A percentile compares a stretch with the other conserved stretches of the same genome.
Evolutionary conservation across 2,888 invertebrate genomes (phyloP).

Genomic region (Calephelis perditalis): DNA sequence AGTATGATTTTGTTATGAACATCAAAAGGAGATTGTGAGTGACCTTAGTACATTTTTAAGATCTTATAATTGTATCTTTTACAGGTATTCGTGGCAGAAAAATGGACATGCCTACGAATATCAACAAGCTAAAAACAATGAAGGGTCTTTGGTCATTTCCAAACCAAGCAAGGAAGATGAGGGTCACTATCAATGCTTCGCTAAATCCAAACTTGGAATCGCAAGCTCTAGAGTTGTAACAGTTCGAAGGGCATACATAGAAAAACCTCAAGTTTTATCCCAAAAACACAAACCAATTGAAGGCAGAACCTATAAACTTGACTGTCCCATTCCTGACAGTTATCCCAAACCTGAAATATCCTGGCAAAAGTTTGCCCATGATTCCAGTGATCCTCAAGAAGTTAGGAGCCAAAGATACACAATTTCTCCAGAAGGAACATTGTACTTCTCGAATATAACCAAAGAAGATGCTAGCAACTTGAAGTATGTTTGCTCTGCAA

Average conservation of each 20-base stretch:
- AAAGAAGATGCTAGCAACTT: conserved; percentile 39
- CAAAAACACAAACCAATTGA: conserved; percentile 46
- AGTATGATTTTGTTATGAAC: background rate
- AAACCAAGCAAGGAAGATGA: conserved; percentile 45
- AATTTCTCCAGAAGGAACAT: conserved; percentile 46
- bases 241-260: conserved; percentile 43
- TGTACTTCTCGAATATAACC: conserved; percentile 55
- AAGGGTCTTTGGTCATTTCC: conserved; percentile 48
- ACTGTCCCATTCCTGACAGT: conserved; percentile 46
- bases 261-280: conserved; percentile 34
- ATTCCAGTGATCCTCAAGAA: conserved; percentile 35
- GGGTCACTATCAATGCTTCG: conserved; percentile 54
- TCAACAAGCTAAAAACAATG: conserved; percentile 39
- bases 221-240: conserved; percentile 45
- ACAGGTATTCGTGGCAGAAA: conserved; percentile 55
- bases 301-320: conserved; percentile 51
- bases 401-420: conserved; percentile 44
- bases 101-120: conserved; percentile 37
- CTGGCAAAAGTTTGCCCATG: conserved; percentile 39
- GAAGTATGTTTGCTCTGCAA: conserved; percentile 55
- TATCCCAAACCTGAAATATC: conserved; percentile 53
- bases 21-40: background rate
- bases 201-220: conserved; percentile 41
- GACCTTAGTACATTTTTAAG: background rate
- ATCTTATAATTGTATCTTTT: background rate